Percentiles rank a stretch among this genome's conserved stretches.
These are phyloP conservation scores for Steromphala cineraria DNA, from an alignment of 2,888 invertebrate species.

Conservation along the genomic window DNA sequence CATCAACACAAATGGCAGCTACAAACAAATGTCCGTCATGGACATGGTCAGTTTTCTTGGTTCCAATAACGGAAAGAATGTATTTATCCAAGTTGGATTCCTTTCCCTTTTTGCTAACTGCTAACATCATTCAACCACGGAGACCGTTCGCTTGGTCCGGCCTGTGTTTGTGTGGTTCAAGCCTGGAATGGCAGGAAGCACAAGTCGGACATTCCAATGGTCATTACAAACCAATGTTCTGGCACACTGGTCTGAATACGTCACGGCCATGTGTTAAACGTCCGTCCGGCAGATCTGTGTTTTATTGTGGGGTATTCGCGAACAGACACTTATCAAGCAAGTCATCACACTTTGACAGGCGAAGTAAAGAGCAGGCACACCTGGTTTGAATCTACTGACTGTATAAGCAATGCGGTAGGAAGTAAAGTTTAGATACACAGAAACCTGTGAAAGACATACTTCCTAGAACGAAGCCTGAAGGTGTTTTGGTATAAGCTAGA, in stretches of 20 bases:
- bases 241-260: too few relatives aligned
- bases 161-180: neutral
- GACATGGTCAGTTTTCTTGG: neutral
- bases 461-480: neutral
- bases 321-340: too few relatives aligned
- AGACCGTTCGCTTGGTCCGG: neutral
- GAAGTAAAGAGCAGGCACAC: too few relatives aligned
- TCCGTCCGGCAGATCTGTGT: too few relatives aligned
- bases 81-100: neutral
- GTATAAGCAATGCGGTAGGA: neutral
- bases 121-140: neutral
- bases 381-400: too few relatives aligned
- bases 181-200: neutral
- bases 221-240: too few relatives aligned
- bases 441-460: neutral
- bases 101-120: neutral
- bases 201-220: neutral
- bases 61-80: neutral
- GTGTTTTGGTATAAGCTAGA: neutral
- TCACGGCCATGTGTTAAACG: too few relatives aligned
- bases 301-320: too few relatives aligned
- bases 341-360: too few relatives aligned
- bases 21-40: neutral
- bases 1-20: neutral
- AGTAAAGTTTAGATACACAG: neutral